These are phyloP conservation scores for Drosophila tropicalis DNA, from an alignment of 1,140 invertebrate species.

Conservation along the genomic window DNA sequence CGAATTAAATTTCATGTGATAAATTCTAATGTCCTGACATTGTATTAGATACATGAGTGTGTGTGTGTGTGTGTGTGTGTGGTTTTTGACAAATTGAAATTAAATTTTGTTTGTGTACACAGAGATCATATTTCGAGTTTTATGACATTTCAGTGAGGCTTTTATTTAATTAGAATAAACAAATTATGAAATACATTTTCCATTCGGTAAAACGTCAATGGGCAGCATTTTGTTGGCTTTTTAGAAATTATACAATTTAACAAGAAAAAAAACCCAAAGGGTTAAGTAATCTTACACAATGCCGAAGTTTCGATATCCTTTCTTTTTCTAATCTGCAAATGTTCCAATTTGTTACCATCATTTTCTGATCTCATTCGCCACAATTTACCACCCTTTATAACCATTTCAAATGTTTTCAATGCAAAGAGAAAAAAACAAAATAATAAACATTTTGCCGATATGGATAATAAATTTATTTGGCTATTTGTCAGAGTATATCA, in stretches of 20 bases:
- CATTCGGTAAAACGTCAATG: constrained; percentile 25
- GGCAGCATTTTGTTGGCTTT: constrained; percentile 28
- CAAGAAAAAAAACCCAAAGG: neutral
- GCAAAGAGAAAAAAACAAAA: too few species aligned
- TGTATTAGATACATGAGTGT: constrained; percentile 28
- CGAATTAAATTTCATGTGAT: constrained; percentile 68
- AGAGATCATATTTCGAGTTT: constrained; percentile 56
- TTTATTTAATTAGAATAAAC: constrained; percentile 55
- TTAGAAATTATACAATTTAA: neutral
- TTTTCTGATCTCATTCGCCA: too few species aligned
- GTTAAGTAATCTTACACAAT: too few species aligned
- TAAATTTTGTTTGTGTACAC: constrained; percentile 59
- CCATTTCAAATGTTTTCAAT: too few species aligned
- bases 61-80: constrained; percentile 30
- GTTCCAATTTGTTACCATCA: too few species aligned
- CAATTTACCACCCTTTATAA: too few species aligned
- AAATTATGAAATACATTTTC: constrained; percentile 45
- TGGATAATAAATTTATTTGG: too few species aligned
- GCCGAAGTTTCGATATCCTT: too few species aligned
- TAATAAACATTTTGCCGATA: too few species aligned
- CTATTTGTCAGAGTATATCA: neutral
- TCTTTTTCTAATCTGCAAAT: too few species aligned
- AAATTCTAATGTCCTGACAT: constrained; percentile 61
- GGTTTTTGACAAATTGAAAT: constrained; percentile 65
- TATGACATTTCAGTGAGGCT: constrained; percentile 33